These are phyloP conservation scores for Colinus virginianus DNA, from an alignment of 2,113 vertebrate species.

Conservation along the genomic window DNA sequence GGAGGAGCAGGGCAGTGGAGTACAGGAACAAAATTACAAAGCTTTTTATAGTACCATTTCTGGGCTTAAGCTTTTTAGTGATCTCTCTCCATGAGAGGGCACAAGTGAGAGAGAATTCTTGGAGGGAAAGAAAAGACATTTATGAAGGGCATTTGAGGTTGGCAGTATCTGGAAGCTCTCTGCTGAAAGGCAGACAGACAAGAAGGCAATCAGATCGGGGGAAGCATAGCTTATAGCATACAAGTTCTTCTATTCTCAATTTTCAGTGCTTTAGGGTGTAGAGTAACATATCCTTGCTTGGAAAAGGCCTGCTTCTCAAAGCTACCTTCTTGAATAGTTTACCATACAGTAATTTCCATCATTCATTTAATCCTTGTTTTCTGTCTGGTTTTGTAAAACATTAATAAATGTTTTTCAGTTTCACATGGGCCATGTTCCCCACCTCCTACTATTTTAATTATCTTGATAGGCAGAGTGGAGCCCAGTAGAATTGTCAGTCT, in stretches of 20 bases:
- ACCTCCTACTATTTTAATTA: not conserved
- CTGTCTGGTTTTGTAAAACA: not conserved
- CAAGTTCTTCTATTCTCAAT: not conserved
- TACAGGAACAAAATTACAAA: not conserved
- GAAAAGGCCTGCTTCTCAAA: not conserved
- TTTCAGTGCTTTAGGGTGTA: not conserved
- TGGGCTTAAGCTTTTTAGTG: not conserved
- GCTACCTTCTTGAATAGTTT: not conserved
- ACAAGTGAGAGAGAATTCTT: not conserved
- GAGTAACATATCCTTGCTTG: not conserved
- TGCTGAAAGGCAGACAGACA: not conserved
- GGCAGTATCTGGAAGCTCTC: conserved; percentile 11
- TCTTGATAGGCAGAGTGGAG: not conserved
- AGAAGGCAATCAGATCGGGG: not conserved
- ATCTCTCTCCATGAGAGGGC: not conserved
- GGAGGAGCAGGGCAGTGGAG: not conserved
- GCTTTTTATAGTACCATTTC: not conserved
- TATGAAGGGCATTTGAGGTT: not conserved
- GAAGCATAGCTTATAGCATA: not conserved
- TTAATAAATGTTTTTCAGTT: not conserved
- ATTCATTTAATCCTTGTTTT: fast-evolving
- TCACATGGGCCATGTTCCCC: not conserved
- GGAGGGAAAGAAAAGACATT: not conserved
- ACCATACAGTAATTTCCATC: fast-evolving
- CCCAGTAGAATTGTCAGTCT: not conserved